Evolutionary conservation across 2,113 vertebrate genomes (phyloP).

Genomic region (Tetrax tetrax): DNA sequence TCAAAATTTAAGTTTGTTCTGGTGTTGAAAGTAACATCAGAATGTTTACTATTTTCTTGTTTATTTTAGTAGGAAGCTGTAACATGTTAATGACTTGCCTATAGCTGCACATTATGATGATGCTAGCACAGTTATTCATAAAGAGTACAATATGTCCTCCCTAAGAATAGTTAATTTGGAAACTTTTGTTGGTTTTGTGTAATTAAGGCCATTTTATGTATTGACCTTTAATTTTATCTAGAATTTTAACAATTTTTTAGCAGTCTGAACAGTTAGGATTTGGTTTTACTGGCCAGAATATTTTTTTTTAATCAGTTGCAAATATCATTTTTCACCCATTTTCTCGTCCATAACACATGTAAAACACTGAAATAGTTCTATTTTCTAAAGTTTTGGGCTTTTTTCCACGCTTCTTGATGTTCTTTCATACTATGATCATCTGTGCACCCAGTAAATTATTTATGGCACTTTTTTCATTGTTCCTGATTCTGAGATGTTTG

Average conservation of each 20-base stretch:
- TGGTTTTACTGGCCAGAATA: not conserved
- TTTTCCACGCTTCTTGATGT: not conserved
- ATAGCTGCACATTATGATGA: not conserved
- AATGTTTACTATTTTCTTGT: not conserved
- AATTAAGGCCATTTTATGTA: not conserved
- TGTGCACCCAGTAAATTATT: not conserved
- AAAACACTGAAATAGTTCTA: fast-evolving
- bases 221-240: not conserved
- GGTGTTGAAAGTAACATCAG: not conserved
- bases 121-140: not conserved
- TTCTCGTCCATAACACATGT: not conserved
- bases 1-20: not conserved
- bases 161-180: not conserved
- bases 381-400: not conserved
- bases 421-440: not conserved
- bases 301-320: not conserved
- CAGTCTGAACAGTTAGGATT: not conserved
- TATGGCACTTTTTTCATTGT: not conserved
- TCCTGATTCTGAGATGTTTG: not conserved
- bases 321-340: not conserved
- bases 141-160: not conserved
- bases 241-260: not conserved
- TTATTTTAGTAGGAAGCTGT: not conserved
- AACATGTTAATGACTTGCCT: not conserved
- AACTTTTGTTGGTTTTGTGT: not conserved